Conservation (phyloP, 2,888 invertebrate species). For the Macaria notata region DNA sequence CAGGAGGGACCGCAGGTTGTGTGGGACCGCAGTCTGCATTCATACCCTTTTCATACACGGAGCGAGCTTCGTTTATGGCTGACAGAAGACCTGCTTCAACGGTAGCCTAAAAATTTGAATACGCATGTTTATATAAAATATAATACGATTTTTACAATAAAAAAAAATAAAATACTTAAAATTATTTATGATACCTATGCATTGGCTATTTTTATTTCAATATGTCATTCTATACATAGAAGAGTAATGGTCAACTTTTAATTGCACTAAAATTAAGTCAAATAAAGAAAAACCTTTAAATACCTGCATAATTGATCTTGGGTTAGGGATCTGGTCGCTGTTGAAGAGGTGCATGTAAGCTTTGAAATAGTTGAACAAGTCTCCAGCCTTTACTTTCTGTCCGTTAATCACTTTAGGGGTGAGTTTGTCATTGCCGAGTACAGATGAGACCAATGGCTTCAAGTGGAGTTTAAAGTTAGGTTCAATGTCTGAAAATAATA, state of each 20-base stretch:
- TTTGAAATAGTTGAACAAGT: conserved; percentile 17
- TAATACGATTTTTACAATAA: too few species aligned
- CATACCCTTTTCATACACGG: conserved; percentile 16
- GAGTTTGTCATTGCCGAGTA: conserved; percentile 12
- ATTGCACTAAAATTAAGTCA: too few species aligned
- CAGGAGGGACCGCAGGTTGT: conserved; percentile 2
- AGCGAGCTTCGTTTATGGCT: conserved; percentile 11
- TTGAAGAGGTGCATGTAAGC: conserved; percentile 20
- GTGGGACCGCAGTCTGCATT: conserved; percentile 7
- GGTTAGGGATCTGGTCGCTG: conserved; percentile 15
- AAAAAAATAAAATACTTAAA: too few species aligned
- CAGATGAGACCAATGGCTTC: conserved; percentile 3
- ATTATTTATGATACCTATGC: too few species aligned
- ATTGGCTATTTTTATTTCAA: too few species aligned
- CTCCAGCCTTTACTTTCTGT: conserved; percentile 11
- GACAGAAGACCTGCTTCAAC: conserved; percentile 13
- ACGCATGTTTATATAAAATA: too few species aligned
- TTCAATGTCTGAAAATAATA: conserved; percentile 7
- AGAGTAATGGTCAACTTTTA: too few species aligned
- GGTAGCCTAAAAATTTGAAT: conserved; percentile 8
- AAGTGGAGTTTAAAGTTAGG: conserved; percentile 7
- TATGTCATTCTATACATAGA: too few species aligned
- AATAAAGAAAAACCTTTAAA: too few species aligned
- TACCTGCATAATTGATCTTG: conserved; percentile 18
- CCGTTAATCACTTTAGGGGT: conserved; percentile 14